A percentile compares a stretch with the other conserved stretches of the same genome.
These are phyloP conservation scores for Tragelaphus eurycerus DNA, from an alignment of 2,797 vertebrate species.

Conservation along the genomic window DNA sequence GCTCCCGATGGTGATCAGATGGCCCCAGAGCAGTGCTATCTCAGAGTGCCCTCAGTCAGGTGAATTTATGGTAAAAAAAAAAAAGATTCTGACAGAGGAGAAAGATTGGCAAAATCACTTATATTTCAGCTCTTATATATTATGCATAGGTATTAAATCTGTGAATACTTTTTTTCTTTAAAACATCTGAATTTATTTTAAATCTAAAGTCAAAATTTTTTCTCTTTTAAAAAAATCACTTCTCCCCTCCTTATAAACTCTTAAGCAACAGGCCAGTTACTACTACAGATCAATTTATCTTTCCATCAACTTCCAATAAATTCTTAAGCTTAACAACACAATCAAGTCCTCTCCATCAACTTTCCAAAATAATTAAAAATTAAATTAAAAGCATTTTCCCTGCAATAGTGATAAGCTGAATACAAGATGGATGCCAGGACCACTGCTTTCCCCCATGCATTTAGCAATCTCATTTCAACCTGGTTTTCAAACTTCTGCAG, in stretches of 20 bases:
- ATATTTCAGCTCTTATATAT: constrained; percentile 84
- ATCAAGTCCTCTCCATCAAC: constrained; percentile 71
- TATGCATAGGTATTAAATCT: constrained; percentile 85
- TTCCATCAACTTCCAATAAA: constrained; percentile 80
- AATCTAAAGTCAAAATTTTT: constrained; percentile 83
- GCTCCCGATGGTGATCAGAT: constrained; percentile 82
- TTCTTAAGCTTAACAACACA: constrained; percentile 75
- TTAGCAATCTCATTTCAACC: constrained; percentile 79
- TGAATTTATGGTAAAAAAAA: constrained; percentile 70
- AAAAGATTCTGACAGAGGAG: constrained; percentile 80
- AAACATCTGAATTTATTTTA: constrained; percentile 83
- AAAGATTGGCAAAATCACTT: constrained; percentile 84
- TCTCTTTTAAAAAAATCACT: constrained; percentile 72
- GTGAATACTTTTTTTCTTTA: constrained; percentile 86
- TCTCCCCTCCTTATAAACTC: constrained; percentile 80
- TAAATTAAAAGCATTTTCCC: constrained; percentile 77
- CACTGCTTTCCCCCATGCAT: constrained; percentile 70
- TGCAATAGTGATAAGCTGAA: constrained; percentile 81
- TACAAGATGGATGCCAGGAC: constrained; percentile 81
- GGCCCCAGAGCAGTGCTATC: constrained; percentile 85
- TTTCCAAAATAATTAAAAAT: constrained; percentile 54
- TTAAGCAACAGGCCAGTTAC: constrained; percentile 81
- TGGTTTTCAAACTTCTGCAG: constrained; percentile 76
- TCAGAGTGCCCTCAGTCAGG: constrained; percentile 81
- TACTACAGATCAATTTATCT: constrained; percentile 78